Evolutionary conservation across 2,113 vertebrate species (phyloP), one percentile per base, ranked within the genome.

Genomic region (Chitala chitala): DNA sequence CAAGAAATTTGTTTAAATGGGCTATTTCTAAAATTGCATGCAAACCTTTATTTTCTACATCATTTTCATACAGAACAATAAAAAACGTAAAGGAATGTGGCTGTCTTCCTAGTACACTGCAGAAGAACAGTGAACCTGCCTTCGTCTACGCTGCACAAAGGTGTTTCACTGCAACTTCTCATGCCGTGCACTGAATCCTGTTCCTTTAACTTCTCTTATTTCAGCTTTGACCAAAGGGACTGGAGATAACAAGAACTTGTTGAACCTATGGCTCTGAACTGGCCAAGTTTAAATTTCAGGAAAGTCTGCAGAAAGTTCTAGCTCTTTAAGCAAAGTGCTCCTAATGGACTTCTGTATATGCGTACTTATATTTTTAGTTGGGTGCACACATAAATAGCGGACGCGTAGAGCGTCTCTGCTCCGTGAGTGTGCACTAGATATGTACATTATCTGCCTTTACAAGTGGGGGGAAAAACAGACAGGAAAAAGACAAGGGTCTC

Each of bases 291-390:
- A n/a, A 24, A 3, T 24, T 38, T 40, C 5, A 9, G n/a, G 36
- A 20, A n/a, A 44, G 24, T 48, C 15, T 29, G 70, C 54, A 6
- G 20, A 36, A 72, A 72, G 53, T 56, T 72, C 36, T 8, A 12
- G 22, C 38, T 29, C n/a, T 44, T 73, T 73, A 38, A 42, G 54
- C 83, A 74, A 76, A 51, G 22, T 4, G 59, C 31, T 50, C 63
- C 80, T 88, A 88, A 88, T 87, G 86, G 86, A 81, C 72, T 78
- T 55, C 6, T 68, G 17, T 68, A 68, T 55, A 46, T 17, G 59
- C 29, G 64, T 53, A 51, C 79, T 72, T 73, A 73, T 74, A 51
- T 51, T 58, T 26, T 63, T 75, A 63, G 65, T 24, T 53, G 72
- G 48, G 59, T 15, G n/a, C 48, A 8, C 2, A 24, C 64, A 7